These are phyloP conservation scores for Antigone vipio DNA, from an alignment of 2,113 vertebrate species.

Conservation along the genomic window DNA sequence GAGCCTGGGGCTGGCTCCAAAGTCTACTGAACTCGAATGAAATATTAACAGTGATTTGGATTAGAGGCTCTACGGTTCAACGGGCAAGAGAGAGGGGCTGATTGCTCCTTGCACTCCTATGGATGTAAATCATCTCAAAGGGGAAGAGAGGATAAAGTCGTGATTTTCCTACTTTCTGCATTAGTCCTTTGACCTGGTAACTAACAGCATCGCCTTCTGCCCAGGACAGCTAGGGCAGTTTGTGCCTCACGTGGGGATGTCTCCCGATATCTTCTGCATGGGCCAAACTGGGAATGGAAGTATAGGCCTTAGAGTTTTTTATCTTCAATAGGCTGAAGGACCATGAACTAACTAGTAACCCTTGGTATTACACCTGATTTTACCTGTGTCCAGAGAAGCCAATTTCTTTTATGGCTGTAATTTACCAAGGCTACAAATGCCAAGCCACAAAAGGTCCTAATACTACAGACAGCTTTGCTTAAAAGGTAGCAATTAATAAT, in stretches of 20 bases:
- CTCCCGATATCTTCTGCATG: not conserved
- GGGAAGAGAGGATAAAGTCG: not conserved
- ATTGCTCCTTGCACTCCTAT: not conserved
- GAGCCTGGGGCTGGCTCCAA: slow-evolving; percentile 55
- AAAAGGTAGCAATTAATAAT: slow-evolving; percentile 45
- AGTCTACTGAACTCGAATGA: slow-evolving; percentile 6
- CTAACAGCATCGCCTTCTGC: not conserved
- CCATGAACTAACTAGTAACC: not conserved
- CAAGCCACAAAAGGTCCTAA: slow-evolving; percentile 6
- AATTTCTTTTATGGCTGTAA: slow-evolving; percentile 16
- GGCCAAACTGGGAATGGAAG: not conserved
- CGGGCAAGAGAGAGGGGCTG: slow-evolving; percentile 1
- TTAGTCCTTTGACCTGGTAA: not conserved
- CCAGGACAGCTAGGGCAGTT: not conserved
- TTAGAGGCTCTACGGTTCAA: not conserved
- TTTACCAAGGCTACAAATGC: slow-evolving; percentile 37
- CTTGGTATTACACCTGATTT: slow-evolving; percentile 2
- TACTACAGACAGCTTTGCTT: slow-evolving; percentile 15
- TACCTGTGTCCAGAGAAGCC: not conserved
- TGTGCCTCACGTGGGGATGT: not conserved
- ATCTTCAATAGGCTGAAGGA: not conserved
- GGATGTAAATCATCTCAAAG: not conserved
- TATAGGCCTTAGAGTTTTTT: not conserved
- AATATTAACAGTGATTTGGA: slow-evolving; percentile 52
- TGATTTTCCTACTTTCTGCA: not conserved